These are phyloP conservation scores for Zaprionus kolodkinae DNA, from an alignment of 1,140 invertebrate genomes.

Conservation along the genomic window DNA sequence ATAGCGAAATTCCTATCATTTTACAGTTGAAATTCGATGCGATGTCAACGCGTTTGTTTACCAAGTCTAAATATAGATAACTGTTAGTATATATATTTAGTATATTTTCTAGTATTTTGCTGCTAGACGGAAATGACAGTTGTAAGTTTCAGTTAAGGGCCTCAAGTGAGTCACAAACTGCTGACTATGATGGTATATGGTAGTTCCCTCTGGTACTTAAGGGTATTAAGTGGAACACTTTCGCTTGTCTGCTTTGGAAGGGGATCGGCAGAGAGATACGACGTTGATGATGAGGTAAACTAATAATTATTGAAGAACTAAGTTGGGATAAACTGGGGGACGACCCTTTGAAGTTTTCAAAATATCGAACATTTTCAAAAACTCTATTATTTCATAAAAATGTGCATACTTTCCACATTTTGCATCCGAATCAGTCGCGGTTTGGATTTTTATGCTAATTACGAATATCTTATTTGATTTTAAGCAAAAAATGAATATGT, in stretches of 20 bases:
- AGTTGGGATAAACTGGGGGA: too few species aligned
- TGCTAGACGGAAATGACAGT: background rate
- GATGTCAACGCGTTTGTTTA: background rate
- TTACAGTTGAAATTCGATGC: background rate
- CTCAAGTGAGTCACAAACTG: background rate
- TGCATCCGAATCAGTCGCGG: too few species aligned
- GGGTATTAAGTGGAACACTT: background rate
- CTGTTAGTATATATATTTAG: conserved; percentile 2
- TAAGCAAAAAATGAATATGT: too few species aligned
- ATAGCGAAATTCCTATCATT: background rate
- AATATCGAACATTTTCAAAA: too few species aligned
- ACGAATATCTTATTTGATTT: too few species aligned
- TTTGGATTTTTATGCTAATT: too few species aligned
- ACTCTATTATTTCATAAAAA: too few species aligned
- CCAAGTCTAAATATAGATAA: background rate
- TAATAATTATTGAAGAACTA: too few species aligned
- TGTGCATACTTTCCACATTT: too few species aligned
- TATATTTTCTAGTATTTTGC: background rate
- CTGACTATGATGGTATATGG: background rate
- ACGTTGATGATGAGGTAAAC: too few species aligned
- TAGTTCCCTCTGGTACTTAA: background rate
- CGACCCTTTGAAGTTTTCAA: too few species aligned
- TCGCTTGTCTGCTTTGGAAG: background rate
- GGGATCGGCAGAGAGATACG: too few species aligned
- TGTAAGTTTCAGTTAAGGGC: background rate